Conservation (phyloP, 2,797 vertebrate species). For the Onychomys leucogaster region DNA sequence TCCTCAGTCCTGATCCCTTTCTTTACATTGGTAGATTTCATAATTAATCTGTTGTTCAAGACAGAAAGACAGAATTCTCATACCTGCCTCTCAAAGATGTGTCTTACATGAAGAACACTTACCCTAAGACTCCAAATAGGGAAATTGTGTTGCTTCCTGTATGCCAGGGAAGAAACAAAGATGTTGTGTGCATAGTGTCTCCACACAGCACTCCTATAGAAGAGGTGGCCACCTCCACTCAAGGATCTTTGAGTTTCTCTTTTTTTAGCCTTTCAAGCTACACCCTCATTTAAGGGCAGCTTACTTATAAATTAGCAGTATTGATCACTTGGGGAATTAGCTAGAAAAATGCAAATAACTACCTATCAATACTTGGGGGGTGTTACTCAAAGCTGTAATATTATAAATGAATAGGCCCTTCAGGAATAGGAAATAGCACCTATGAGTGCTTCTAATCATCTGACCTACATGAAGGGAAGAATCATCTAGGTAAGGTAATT, state of each 20-base stretch:
- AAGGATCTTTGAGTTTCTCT: background rate
- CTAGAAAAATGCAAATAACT: background rate
- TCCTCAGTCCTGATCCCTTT: slow-evolving; percentile 82
- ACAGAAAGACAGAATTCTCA: slow-evolving; percentile 80
- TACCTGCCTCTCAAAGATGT: slow-evolving; percentile 50
- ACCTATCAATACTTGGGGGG: background rate
- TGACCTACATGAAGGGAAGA: background rate
- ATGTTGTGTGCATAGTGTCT: background rate
- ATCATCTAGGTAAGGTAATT: background rate
- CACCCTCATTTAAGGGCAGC: background rate
- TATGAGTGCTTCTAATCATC: background rate
- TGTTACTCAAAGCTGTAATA: background rate
- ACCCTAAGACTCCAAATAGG: slow-evolving; percentile 73
- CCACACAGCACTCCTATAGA: background rate
- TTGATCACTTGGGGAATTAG: slow-evolving; percentile 18
- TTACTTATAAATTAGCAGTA: slow-evolving; percentile 9
- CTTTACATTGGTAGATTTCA: slow-evolving; percentile 81
- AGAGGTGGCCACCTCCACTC: background rate
- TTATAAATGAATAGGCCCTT: background rate
- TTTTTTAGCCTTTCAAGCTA: background rate
- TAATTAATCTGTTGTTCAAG: slow-evolving; percentile 79
- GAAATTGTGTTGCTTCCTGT: background rate
- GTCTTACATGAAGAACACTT: slow-evolving; percentile 70
- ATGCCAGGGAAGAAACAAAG: background rate
- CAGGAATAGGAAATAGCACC: background rate